A percentile compares a stretch with the other conserved stretches of the same genome.
These are phyloP conservation scores for Malachius bipustulatus DNA, from an alignment of 2,888 invertebrate genomes.

Conservation along the genomic window DNA sequence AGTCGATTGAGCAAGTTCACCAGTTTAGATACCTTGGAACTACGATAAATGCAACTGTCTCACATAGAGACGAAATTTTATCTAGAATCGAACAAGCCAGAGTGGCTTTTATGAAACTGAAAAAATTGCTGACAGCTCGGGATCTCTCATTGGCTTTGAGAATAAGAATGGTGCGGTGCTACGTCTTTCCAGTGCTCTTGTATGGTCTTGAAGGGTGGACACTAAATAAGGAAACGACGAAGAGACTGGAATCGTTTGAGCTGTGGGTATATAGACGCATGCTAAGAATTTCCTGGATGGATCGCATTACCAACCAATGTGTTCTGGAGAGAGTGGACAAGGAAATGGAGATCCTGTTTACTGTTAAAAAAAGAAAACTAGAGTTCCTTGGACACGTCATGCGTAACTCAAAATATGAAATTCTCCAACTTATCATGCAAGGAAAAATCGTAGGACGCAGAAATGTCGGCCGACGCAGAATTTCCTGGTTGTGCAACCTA, in stretches of 20 bases:
- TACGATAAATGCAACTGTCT: slow-evolving; percentile 10
- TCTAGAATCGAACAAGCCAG: slow-evolving; percentile 12
- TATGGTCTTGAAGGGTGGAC: slow-evolving; percentile 13
- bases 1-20: slow-evolving; percentile 9
- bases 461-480: not conserved
- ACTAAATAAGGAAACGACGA: slow-evolving; percentile 8
- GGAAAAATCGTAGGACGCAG: not conserved
- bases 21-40: slow-evolving; percentile 12
- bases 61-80: slow-evolving; percentile 13
- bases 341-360: not conserved
- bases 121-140: slow-evolving; percentile 8
- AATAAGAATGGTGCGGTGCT: slow-evolving; percentile 12
- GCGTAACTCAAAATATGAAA: not conserved
- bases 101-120: slow-evolving; percentile 13
- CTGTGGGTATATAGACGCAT: slow-evolving; percentile 10
- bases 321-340: slow-evolving; percentile 1
- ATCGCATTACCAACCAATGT: not conserved
- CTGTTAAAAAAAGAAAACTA: not conserved
- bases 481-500: not conserved
- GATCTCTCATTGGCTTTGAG: slow-evolving; percentile 11
- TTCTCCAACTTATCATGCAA: not conserved
- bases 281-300: slow-evolving; percentile 8
- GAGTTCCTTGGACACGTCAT: not conserved
- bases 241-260: slow-evolving; percentile 10
- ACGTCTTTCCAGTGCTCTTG: slow-evolving; percentile 13